Base-by-base conservation (phyloP, 2,113 vertebrate species). In the Colinus virginianus region DNA sequence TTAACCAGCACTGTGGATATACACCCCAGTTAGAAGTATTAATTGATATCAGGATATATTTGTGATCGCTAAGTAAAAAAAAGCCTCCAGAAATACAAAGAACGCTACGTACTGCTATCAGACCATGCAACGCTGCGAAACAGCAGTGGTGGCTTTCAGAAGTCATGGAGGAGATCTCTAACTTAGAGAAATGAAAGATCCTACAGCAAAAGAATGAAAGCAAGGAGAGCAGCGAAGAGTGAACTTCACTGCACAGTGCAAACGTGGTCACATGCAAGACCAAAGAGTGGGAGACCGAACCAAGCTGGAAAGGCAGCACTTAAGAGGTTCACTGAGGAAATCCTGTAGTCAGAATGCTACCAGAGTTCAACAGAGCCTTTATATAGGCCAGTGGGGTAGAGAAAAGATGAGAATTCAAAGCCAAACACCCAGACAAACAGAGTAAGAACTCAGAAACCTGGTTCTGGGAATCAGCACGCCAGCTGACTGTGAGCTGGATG, bases 401-500 rank as follows among this genome's bases (percentile, higher is more conserved):
- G 56, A 34, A 19, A 45, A 36, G 19, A 23, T 66, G 28, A 49
- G 56, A 59, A 84, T 3, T 42, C 8, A 76, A 42, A 55, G 9
- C 16, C 28, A 7, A 78, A 61, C 19, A n/a, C 23, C 42, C 26
- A 5, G 32, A 38, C n/a, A 78, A 63, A 32, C 0, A 11, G 67
- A 34, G 62, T 6, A 30, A 56, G 56, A 75, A 67, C 14, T 5
- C 51, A 59, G 30, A 82, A 59, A 26, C 12, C 14, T 3, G 2
- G 68, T 19, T 42, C 32, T 66, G 63, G 49, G 53, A 66, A 59
- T 3, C 5, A 11, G 45, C 19, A 8, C 1, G 1, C 2, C 3
- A n/a, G 3, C 58, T 40, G 74, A 1, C 49, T 18, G 3, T 16
- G 16, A 53, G 36, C 0, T n/a, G n/a, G n/a, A 25, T 9, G 0